Base-by-base conservation (phyloP, 2,888 invertebrate species). In the Drosophila kokeensis region DNA sequence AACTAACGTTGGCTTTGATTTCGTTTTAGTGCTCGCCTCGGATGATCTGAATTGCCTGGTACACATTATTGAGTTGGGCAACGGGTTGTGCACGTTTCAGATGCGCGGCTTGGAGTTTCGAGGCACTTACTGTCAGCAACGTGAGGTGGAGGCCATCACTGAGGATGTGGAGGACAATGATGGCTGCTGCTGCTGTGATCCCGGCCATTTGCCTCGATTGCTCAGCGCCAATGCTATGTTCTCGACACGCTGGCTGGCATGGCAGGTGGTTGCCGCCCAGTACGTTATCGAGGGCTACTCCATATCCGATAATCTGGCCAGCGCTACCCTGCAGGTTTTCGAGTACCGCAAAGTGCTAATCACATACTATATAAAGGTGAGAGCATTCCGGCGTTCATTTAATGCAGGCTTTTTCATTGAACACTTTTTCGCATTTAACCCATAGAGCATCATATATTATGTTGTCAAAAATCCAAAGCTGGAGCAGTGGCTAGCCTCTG, bases 251-350 rank as follows among this genome's bases (percentile, higher is more conserved):
- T 99, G 98, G 99, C 95, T 99, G 71, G 99, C 99, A 1, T 99
- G 99, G 99, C 98, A 99, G 94, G 98, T 98, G 32, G 97, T 97
- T 1, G 97, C 97, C 52, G 96, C 98, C n/a, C 97, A 99, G 91
- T 99, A 99, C 93, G 97, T 99, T 63, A 95, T 99, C 34, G 99
- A 99, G 93, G 99, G 99, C 0, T 99, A 99, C 94, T 98, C 98
- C 83, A 99, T 99, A 90, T 97, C 98, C 1, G 99, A 99, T 94
- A 99, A 99, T 94, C 97, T 97, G 89, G 99, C 99, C 49, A 97
- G 97, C 36, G 98, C 99, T 79, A 98, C 99, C 96, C 95, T 99
- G 78, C 99, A 99, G 94, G 98, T 99, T 15, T 99, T 98, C 93
- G 99, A 99, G 94, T 97, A 99, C 92, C 94, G 99, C 55, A 99